phyloP scores from a whole-genome alignment of 1,140 invertebrate genomes.

The Drosophila biarmipes region DNA sequence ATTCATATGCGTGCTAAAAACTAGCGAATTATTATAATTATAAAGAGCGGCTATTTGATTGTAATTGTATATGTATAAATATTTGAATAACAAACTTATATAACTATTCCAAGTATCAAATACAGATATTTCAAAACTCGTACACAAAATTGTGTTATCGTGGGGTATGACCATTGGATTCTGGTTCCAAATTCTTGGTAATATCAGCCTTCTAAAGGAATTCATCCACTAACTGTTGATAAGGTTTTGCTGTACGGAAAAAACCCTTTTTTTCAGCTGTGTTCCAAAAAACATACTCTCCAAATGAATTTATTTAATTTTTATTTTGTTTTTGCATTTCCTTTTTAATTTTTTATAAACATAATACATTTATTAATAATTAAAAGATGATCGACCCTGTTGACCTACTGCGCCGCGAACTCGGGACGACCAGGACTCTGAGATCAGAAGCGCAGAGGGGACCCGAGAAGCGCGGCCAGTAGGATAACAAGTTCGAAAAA shows the following conservation, averaged over 20 bases:
- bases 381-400: slow-evolving; percentile 66
- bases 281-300: slow-evolving; percentile 12
- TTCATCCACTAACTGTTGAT: no score
- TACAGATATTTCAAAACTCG: slow-evolving; percentile 70
- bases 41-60: slow-evolving; percentile 68
- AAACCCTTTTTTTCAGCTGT: no score
- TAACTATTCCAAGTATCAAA: slow-evolving; percentile 81
- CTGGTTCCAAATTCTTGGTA: no score
- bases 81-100: slow-evolving; percentile 71
- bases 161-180: not conserved
- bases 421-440: slow-evolving; percentile 8
- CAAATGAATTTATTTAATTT: slow-evolving; percentile 81
- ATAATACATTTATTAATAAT: slow-evolving; percentile 84
- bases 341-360: slow-evolving; percentile 81
- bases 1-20: slow-evolving; percentile 49
- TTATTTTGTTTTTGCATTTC: slow-evolving; percentile 79
- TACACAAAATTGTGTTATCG: not conserved
- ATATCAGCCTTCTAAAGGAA: no score
- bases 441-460: slow-evolving; percentile 5
- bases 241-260: no score
- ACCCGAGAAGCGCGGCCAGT: slow-evolving; percentile 12
- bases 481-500: slow-evolving; percentile 48
- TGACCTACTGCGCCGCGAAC: slow-evolving; percentile 26
- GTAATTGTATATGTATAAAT: slow-evolving; percentile 80
- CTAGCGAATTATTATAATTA: slow-evolving; percentile 50